Percentiles rank a stretch among this genome's conserved stretches.
Conservation (phyloP, 2,113 vertebrate species). For the Centropus unirufus region DNA sequence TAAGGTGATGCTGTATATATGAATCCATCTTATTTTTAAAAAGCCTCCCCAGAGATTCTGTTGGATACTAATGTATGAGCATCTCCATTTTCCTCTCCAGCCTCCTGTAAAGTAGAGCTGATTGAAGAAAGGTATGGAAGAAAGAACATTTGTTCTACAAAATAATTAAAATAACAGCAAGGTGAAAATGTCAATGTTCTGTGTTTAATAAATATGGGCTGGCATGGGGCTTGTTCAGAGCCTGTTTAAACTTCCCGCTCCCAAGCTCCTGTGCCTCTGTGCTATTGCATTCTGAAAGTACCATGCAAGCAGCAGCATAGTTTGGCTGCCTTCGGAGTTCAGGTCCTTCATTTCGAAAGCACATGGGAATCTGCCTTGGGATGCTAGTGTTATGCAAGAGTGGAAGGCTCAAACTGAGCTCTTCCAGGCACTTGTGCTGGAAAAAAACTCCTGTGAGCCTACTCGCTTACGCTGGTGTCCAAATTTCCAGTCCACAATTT, state of each 20-base stretch:
- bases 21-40: not conserved
- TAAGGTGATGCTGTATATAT: not conserved
- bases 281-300: fast-evolving
- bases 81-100: not conserved
- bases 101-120: not conserved
- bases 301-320: fast-evolving
- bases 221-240: not conserved
- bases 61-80: not conserved
- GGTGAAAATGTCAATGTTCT: not conserved
- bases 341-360: too few relatives aligned
- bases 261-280: fast-evolving
- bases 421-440: fast-evolving
- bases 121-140: not conserved
- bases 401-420: fast-evolving
- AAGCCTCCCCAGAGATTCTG: not conserved
- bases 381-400: fast-evolving
- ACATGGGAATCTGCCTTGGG: not conserved
- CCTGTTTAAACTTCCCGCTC: fast-evolving
- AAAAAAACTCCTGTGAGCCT: not conserved
- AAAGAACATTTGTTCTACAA: not conserved
- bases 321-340: fast-evolving
- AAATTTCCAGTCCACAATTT: fast-evolving
- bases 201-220: not conserved
- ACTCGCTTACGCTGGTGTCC: not conserved
- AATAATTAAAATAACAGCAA: not conserved